Percentiles rank a stretch among this genome's conserved stretches.
phyloP scores from a whole-genome alignment of 2,888 invertebrate genomes.

The Diarsia dahlii region DNA sequence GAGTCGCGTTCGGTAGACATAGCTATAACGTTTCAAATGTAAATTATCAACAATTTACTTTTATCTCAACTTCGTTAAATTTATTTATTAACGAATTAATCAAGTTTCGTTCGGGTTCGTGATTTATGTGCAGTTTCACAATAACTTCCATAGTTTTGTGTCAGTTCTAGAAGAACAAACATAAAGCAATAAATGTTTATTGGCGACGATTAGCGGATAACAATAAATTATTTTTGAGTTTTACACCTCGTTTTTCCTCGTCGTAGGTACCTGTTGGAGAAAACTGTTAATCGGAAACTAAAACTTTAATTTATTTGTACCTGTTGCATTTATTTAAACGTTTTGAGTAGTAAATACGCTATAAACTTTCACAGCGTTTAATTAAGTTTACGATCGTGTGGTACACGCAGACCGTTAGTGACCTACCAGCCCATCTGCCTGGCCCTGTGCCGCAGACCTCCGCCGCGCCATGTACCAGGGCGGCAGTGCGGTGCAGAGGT shows the following conservation, averaged over 20 bases:
- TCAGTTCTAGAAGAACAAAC: conserved; percentile 15
- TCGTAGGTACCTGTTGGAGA: not conserved
- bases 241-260: not conserved
- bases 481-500: conserved; percentile 33
- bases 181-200: conserved; percentile 30
- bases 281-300: not conserved
- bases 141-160: conserved; percentile 14
- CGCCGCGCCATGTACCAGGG: conserved; percentile 28
- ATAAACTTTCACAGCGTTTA: conserved; percentile 9
- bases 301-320: not conserved
- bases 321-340: not conserved
- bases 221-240: not conserved
- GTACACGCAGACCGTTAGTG: conserved; percentile 21
- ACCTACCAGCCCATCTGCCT: conserved; percentile 17
- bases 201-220: not conserved
- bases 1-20: conserved; percentile 43
- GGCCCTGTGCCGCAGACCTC: conserved; percentile 9
- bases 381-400: conserved; percentile 12
- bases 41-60: conserved; percentile 55
- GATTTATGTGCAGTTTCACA: conserved; percentile 46
- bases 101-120: conserved; percentile 22
- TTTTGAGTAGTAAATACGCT: not conserved
- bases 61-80: conserved; percentile 39
- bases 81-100: conserved; percentile 46
- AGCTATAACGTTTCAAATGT: conserved; percentile 56